Base-by-base conservation (phyloP, 2,797 vertebrate genomes). In the Paguma larvata region DNA sequence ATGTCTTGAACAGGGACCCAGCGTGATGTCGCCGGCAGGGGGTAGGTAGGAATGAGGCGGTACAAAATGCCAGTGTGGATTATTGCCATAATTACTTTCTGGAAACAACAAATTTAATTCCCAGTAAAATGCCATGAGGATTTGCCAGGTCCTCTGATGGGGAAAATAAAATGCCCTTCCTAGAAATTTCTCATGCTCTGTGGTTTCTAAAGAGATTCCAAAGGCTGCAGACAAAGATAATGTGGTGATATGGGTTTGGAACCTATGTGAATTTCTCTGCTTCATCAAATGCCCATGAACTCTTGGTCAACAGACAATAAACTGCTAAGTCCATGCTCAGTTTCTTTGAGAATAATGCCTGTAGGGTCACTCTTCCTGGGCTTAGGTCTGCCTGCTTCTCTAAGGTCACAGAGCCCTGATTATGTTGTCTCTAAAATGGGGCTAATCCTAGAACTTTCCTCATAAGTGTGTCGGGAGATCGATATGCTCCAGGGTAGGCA, bases 31-130 rank as follows among this genome's bases (percentile, higher is more conserved):
- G 56, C 62, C 16, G 15, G 56, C 23, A 30, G 82, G 68, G 72
- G 87, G 68, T 34, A 63, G 38, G 56, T 51, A 88, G 90, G 44
- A 83, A 90, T 53, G 51, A 30, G 65, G 84, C 32, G 4, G 86
- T 18, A 21, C 68, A 63, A 94, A 88, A 83, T 67, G 79, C 86
- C 59, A 48, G 89, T 53, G 27, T 90, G 93, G 80, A 85, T 96
- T 77, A 89, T 95, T 91, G 82, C 92, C 94, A 70, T 93, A 68
- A 90, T 90, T 91, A 77, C 92, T 96, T 98, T 98, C 96, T 97
- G 97, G 97, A 96, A 97, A 95, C 23, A 89, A 84, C 87, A 96
- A 92, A 94, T 77, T 72, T 94, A 86, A 97, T 97, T 97, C 97
- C 92, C 85, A 96, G 95, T 84, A 96, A 97, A 96, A 96, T 87